Evolutionary conservation across 2,797 vertebrate genomes (phyloP).

Genomic region (Cossypha caffra): DNA sequence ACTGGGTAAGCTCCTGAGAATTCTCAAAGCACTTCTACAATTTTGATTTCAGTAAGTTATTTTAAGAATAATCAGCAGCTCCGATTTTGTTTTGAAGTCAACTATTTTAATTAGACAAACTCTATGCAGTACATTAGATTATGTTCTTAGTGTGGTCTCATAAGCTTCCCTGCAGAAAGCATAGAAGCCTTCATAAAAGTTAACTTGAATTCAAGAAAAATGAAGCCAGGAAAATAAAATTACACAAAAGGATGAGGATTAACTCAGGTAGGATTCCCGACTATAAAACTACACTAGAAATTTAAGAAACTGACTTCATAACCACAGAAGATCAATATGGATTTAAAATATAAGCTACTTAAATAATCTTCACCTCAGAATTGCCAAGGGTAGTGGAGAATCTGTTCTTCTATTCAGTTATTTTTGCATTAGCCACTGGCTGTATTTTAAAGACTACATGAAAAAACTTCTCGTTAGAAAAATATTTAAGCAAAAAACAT

Average conservation of each 20-base stretch:
- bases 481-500: background rate
- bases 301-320: background rate
- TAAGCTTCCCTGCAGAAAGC: background rate
- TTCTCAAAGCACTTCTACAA: background rate
- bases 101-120: background rate
- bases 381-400: background rate
- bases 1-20: background rate
- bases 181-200: background rate
- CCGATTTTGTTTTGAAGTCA: background rate
- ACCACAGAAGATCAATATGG: background rate
- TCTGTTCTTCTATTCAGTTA: background rate
- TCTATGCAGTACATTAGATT: background rate
- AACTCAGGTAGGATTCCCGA: background rate
- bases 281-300: background rate
- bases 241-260: background rate
- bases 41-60: background rate
- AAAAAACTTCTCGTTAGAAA: background rate
- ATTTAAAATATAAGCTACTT: constrained; percentile 36
- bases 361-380: background rate
- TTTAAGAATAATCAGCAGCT: background rate
- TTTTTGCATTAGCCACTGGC: background rate
- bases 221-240: background rate
- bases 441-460: background rate
- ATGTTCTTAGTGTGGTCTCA: background rate
- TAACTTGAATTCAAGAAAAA: background rate